Evolutionary conservation across 2,797 vertebrate species (phyloP), one percentile per base, ranked within the genome.

Genomic region (Choloepus didactylus): DNA sequence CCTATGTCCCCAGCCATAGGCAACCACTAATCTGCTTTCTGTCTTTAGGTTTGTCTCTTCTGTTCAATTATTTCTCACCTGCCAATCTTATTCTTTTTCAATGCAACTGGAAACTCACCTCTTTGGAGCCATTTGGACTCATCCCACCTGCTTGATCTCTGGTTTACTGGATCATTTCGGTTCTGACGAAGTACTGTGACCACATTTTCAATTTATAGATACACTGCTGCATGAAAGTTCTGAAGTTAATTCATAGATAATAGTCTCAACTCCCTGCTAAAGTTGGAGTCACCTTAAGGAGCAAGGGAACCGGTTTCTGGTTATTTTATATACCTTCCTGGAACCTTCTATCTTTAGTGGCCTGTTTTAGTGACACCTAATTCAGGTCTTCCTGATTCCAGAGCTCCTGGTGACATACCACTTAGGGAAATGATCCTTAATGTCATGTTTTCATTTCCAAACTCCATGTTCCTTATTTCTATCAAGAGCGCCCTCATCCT

Each of bases 311-410:
- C 59, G 35, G 41, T 38, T 75, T 66, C 67, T 69, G 83, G 16
- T 54, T 79, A 51, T 60, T 73, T 67, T 82, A 67, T 23, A 35
- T 66, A 84, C 62, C 25, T 82, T 75, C 38, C 69, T 67, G 59
- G 49, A 60, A 23, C 18, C 29, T 56, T 88, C 41, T 9, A 1
- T 72, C 38, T 88, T n/a, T 41, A 89, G 64, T 60, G 60, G 29
- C 49, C 64, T 70, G 27, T 77, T 89, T 77, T 49, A 56, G n/a
- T 84, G 84, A 95, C n/a, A 76, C 62, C 46, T 62, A 72, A 44
- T 51, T n/a, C n/a, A 91, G 41, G 18, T 67, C n/a, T 94, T 87
- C 19, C 67, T 51, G 49, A 81, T 84, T 60, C n/a, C 21, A 77
- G 41, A 41, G 80, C n/a, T 29, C 0, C 41, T 70, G 62, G 21